Conservation (phyloP, 2,797 vertebrate genomes). For the Lophius americanus region DNA sequence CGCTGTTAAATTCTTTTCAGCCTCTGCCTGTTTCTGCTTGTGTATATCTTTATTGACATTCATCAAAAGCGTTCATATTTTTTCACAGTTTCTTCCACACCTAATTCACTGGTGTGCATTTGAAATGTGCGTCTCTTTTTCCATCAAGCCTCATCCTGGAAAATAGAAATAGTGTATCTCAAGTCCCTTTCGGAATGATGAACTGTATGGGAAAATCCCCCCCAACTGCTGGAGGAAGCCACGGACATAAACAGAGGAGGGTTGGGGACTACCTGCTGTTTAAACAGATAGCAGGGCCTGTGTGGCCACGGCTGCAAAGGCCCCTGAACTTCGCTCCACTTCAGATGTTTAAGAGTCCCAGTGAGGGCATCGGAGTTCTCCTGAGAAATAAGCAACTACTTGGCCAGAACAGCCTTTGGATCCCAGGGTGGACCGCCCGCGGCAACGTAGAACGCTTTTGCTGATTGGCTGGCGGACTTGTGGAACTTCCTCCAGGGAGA, state of each 20-base stretch:
- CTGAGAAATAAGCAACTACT: conserved; percentile 76
- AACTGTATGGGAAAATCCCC: conserved; percentile 73
- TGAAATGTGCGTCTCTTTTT: conserved; percentile 67
- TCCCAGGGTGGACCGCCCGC: conserved; percentile 69
- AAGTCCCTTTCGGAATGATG: conserved; percentile 47
- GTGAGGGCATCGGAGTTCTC: conserved; percentile 60
- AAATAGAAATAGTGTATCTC: conserved; percentile 61
- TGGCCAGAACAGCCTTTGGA: conserved; percentile 78
- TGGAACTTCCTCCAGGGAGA: conserved; percentile 62
- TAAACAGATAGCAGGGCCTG: conserved; percentile 76
- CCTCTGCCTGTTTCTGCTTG: neutral
- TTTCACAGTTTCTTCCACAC: neutral
- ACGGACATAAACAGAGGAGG: conserved; percentile 71
- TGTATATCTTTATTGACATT: neutral
- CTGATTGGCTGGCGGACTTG: conserved; percentile 65
- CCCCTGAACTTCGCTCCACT: conserved; percentile 71
- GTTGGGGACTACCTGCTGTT: conserved; percentile 79
- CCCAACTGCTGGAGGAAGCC: conserved; percentile 67
- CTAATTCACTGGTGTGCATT: conserved; percentile 6
- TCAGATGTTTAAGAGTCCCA: conserved; percentile 76
- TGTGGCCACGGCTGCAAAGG: conserved; percentile 55
- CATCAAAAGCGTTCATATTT: neutral
- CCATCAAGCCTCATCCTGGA: conserved; percentile 58
- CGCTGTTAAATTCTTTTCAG: neutral
- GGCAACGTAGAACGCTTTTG: conserved; percentile 39